Conservation (phyloP, 2,113 vertebrate species). For the Aviceda subcristata region DNA sequence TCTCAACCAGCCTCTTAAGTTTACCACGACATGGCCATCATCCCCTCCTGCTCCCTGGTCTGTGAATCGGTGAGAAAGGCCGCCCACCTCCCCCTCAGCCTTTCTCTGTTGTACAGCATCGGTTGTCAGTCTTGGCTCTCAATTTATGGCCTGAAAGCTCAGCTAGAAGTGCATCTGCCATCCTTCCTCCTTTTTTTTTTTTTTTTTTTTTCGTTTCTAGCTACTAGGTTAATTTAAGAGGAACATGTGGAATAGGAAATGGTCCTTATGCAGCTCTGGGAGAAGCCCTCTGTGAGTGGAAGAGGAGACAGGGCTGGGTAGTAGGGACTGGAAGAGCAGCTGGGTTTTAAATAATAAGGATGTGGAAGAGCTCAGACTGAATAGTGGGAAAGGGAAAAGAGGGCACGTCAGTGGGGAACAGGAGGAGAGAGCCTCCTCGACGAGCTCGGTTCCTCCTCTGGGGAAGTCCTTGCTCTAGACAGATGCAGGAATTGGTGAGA, state of each 20-base stretch:
- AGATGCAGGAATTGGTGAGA: neutral
- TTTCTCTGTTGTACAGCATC: neutral
- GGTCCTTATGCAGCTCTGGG: neutral
- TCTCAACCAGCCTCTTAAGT: neutral
- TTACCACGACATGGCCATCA: fast-evolving
- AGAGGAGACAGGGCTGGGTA: neutral
- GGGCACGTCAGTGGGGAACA: neutral
- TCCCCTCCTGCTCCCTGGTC: neutral
- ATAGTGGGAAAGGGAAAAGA: conserved; percentile 1
- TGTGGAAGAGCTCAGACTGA: neutral
- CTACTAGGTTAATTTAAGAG: neutral
- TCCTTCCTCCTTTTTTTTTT: neutral
- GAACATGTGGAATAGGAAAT: neutral
- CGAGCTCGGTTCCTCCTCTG: neutral
- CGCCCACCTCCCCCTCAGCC: neutral
- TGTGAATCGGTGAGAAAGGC: neutral
- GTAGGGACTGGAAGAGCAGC: neutral
- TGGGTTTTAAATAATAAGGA: neutral
- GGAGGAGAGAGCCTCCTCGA: neutral
- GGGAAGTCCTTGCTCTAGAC: neutral
- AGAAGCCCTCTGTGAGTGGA: neutral
- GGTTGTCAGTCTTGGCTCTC: neutral
- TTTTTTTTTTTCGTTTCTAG: neutral
- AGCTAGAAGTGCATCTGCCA: neutral
- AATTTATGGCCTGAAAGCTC: neutral